Percentiles rank a stretch among this genome's conserved stretches.
These are phyloP conservation scores for Hemistola chrysoprasaria DNA, from an alignment of 2,888 invertebrate species.

Conservation along the genomic window DNA sequence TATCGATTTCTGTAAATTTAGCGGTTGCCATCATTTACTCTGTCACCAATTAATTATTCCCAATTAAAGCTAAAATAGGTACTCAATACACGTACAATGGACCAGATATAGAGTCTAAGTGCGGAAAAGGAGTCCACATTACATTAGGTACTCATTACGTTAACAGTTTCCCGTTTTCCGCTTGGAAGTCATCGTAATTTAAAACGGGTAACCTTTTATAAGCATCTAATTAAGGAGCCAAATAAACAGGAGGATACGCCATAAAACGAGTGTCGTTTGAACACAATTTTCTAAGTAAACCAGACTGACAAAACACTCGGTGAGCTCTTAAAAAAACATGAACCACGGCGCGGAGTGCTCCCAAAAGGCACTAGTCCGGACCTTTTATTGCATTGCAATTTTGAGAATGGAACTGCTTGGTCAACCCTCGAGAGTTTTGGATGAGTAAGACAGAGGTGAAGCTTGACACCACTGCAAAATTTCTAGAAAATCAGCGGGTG, in stretches of 20 bases:
- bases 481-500: constrained; percentile 4
- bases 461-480: constrained; percentile 13
- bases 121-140: no score
- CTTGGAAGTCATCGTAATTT: no score
- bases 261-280: constrained; percentile 17
- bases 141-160: no score
- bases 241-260: constrained; percentile 9
- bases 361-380: constrained; percentile 36
- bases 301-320: constrained; percentile 32
- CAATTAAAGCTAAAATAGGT: no score
- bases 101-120: no score
- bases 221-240: constrained; percentile 17
- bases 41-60: no score
- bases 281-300: constrained; percentile 29
- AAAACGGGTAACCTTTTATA: constrained; percentile 3
- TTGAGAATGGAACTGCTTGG: constrained; percentile 57
- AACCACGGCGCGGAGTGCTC: constrained; percentile 32
- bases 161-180: no score
- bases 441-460: constrained; percentile 44
- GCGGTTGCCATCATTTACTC: no score
- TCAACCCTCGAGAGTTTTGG: constrained; percentile 31
- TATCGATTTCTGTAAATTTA: no score
- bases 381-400: constrained; percentile 59
- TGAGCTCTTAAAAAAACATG: constrained; percentile 38
- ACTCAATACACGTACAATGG: no score